A percentile compares a stretch with the other conserved stretches of the same genome.
phyloP scores from a whole-genome alignment of 2,888 invertebrate species.

The Drosophila parthenogenetica region DNA sequence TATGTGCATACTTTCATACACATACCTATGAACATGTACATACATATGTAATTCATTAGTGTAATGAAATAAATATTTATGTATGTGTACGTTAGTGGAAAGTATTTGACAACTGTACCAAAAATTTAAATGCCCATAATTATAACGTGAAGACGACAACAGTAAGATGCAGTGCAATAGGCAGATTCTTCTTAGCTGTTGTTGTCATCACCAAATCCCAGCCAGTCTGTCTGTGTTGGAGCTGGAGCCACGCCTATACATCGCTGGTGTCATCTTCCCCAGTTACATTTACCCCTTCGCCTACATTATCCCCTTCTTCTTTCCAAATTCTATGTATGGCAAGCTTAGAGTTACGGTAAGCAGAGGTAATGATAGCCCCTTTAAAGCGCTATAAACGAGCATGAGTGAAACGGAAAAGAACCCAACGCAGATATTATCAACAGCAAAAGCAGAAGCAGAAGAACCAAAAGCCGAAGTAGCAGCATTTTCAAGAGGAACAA shows the following conservation, averaged over 20 bases:
- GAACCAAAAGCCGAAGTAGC: slow-evolving; percentile 31
- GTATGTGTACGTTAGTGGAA: not conserved
- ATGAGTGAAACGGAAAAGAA: slow-evolving; percentile 59
- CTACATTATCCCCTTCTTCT: not conserved
- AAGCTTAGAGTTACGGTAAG: slow-evolving; percentile 67
- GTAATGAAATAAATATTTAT: not conserved
- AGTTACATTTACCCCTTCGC: slow-evolving; percentile 22
- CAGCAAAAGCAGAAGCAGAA: slow-evolving; percentile 7
- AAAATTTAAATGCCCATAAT: slow-evolving; percentile 48
- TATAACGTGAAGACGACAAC: slow-evolving; percentile 21
- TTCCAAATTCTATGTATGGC: slow-evolving; percentile 3
- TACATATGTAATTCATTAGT: slow-evolving; percentile 8
- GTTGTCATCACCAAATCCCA: slow-evolving; percentile 4
- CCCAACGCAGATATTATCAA: slow-evolving; percentile 8
- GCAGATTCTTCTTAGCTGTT: slow-evolving; percentile 40
- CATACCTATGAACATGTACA: not conserved
- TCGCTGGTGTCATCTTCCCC: slow-evolving; percentile 46
- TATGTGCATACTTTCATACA: no score
- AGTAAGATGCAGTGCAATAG: slow-evolving; percentile 27
- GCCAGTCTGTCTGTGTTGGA: slow-evolving; percentile 43
- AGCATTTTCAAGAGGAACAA: slow-evolving; percentile 52
- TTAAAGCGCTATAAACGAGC: slow-evolving; percentile 41
- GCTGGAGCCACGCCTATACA: slow-evolving; percentile 73
- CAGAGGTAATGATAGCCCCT: slow-evolving; percentile 60
- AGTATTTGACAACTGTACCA: slow-evolving; percentile 41